Evolutionary conservation across 2,888 invertebrate species (phyloP).

Genomic region (Caprella mutica): DNA sequence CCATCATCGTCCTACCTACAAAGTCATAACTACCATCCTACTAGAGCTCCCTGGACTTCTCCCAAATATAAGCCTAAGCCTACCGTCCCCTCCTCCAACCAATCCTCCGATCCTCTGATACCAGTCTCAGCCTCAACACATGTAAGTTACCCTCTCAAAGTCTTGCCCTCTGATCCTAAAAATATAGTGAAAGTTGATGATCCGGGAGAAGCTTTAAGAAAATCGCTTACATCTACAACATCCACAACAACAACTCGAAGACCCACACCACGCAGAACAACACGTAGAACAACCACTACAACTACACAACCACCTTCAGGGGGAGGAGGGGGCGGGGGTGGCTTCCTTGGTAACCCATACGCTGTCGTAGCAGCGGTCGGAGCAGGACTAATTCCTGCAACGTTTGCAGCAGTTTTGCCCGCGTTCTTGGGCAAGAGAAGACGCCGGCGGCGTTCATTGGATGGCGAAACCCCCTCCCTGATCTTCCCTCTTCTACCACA

Average conservation of each 20-base stretch:
- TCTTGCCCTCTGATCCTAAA: constrained; percentile 1
- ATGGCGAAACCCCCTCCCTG: no score
- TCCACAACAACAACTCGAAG: constrained; percentile 7
- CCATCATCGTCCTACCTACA: not conserved
- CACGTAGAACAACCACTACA: constrained; percentile 10
- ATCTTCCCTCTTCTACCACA: no score
- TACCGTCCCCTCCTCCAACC: not conserved
- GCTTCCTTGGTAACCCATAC: constrained; percentile 19
- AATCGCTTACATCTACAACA: not conserved
- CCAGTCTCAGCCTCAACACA: constrained; percentile 7
- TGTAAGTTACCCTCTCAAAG: constrained; percentile 17
- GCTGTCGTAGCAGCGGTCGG: constrained; percentile 32
- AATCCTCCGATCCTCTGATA: not conserved
- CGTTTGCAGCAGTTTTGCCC: constrained; percentile 28
- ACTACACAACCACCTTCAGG: constrained; percentile 10
- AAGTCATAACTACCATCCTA: not conserved
- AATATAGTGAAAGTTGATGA: not conserved
- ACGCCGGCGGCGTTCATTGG: no score
- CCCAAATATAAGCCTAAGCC: constrained; percentile 6
- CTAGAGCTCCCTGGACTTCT: not conserved
- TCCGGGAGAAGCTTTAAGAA: not conserved
- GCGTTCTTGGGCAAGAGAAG: constrained; percentile 24
- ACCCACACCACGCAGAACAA: not conserved
- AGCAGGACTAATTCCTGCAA: constrained; percentile 28
- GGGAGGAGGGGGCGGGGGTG: constrained; percentile 9